Evolutionary conservation across 2,113 vertebrate species (phyloP).

Genomic region (Halcyon senegalensis): DNA sequence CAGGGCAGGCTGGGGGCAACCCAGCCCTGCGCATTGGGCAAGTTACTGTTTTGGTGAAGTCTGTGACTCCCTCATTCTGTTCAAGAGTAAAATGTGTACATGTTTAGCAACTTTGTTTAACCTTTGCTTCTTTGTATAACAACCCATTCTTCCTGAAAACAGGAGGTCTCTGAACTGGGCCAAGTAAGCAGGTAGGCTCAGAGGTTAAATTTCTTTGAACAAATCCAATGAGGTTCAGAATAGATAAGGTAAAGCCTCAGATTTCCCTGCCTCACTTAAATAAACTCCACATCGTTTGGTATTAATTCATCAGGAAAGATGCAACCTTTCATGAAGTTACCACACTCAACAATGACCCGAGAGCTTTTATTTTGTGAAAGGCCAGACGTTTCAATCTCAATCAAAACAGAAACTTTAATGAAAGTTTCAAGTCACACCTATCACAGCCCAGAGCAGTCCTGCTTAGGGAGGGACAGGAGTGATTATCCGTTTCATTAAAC

Average conservation of each 20-base stretch:
- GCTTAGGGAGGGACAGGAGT: background rate
- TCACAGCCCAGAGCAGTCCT: background rate
- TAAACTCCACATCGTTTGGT: background rate
- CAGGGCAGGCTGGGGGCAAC: background rate
- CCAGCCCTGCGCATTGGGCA: accelerated
- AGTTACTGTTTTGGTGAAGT: background rate
- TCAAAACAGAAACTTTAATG: background rate
- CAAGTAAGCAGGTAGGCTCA: background rate
- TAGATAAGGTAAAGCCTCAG: background rate
- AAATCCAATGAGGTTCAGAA: background rate
- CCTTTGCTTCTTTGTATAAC: background rate
- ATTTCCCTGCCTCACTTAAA: background rate
- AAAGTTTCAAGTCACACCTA: background rate
- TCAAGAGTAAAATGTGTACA: background rate
- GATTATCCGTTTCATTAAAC: background rate
- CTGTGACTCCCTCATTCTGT: background rate
- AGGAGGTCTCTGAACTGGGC: background rate
- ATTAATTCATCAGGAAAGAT: background rate
- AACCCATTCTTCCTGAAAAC: background rate
- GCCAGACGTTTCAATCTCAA: background rate
- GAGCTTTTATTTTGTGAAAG: background rate
- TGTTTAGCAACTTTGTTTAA: background rate
- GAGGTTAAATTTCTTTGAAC: background rate
- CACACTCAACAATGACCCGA: background rate
- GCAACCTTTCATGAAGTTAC: background rate